Evolutionary conservation across 2,113 vertebrate genomes (phyloP).

Genomic region (Antechinus flavipes): DNA sequence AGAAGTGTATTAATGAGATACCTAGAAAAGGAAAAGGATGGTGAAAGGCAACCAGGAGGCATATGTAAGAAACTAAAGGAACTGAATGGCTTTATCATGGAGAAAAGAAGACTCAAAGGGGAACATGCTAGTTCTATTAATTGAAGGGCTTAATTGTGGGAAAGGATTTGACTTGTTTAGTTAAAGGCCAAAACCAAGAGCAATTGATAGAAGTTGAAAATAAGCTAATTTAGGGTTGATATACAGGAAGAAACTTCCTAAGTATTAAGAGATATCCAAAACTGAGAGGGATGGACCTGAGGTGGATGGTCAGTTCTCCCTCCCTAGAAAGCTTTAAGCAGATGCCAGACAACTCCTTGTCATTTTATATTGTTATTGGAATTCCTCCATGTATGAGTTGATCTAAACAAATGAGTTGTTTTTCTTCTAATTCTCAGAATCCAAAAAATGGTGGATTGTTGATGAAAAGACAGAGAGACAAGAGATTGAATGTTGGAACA

Average conservation of each 20-base stretch:
- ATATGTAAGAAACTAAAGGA: not conserved
- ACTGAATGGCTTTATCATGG: not conserved
- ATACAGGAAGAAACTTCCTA: not conserved
- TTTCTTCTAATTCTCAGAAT: not conserved
- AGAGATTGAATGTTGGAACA: not conserved
- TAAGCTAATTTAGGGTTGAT: not conserved
- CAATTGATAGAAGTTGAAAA: not conserved
- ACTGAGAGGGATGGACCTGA: not conserved
- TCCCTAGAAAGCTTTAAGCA: not conserved
- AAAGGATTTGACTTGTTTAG: not conserved
- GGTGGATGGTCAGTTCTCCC: not conserved
- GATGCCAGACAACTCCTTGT: not conserved
- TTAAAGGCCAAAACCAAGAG: not conserved
- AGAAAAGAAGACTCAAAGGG: not conserved
- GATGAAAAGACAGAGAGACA: not conserved
- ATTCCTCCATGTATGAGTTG: not conserved
- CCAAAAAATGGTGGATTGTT: not conserved
- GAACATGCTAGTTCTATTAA: not conserved
- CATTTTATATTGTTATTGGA: not conserved
- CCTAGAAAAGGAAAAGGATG: not conserved
- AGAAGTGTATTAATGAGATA: not conserved
- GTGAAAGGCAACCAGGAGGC: not conserved
- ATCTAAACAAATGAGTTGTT: not conserved
- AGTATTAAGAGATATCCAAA: not conserved
- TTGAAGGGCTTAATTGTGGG: not conserved